Evolutionary conservation across 1,140 invertebrate genomes (phyloP), one percentile per base, ranked within the genome.

Genomic region (Vanessa atalanta): DNA sequence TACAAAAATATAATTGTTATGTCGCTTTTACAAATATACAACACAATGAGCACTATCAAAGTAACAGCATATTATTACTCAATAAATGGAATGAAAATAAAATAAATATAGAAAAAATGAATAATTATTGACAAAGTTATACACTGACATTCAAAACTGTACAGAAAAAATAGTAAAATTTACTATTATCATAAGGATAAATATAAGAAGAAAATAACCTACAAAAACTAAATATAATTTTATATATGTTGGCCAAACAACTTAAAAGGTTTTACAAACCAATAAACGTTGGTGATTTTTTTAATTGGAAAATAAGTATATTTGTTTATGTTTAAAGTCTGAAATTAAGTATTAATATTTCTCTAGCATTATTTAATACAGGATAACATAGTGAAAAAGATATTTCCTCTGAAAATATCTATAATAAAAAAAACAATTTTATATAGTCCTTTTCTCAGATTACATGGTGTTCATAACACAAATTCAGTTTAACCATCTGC

Each of bases 1-100:
- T 88, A 88, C 81, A 89, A 89, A 89, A 88, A 91, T 89, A 88
- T 85, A 88, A 85, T 83, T 57, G 53, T 57, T 81, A 83, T 78
- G 78, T 85, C 78, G 79, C 76, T 78, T 79, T 83, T 80, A 81
- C 63, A 82, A 85, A 81, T 83, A 80, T 83, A 88, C 82, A 90
- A 87, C 81, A 86, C 77, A 86, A 84, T 89, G 86, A 85, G 81
- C 75, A 82, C 79, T 81, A 87, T 77, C 76, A 55, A 73, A 67
- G 47, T 57, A 47, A 79, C 80, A 81, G 82, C 72, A 81, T 79
- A 75, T 82, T 82, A 85, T 81, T 79, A 87, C 82, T 83, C 80
- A 80, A 83, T 77, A 79, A 70, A 79, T 89, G 89, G 88, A 91
- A 89, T 91, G 89, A 89, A 83, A 86, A 83, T 23, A 83, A 72